phyloP scores from a whole-genome alignment of 2,888 invertebrate genomes.

The Anthoptus insignis region DNA sequence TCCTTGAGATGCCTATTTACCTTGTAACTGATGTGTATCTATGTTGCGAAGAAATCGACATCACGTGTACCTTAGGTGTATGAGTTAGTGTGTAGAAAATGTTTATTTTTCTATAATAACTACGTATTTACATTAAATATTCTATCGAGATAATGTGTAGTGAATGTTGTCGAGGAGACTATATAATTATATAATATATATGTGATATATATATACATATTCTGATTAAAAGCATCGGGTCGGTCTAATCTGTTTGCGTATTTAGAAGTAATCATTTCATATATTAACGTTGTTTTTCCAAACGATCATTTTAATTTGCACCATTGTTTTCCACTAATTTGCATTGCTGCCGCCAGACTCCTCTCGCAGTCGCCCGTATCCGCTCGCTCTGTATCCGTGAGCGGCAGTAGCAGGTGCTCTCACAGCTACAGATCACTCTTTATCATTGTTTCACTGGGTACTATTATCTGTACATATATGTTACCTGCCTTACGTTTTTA shows the following conservation, averaged over 20 bases:
- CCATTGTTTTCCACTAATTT: constrained; percentile 57
- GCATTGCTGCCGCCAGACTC: constrained; percentile 46
- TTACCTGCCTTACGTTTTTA: constrained; percentile 84
- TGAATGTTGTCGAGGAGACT: constrained; percentile 84
- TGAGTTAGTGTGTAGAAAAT: constrained; percentile 86
- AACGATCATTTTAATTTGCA: constrained; percentile 65
- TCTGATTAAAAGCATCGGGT: constrained; percentile 52
- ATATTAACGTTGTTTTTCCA: constrained; percentile 63
- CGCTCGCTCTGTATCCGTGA: constrained; percentile 40
- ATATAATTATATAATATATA: no score
- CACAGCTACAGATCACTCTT: constrained; percentile 73
- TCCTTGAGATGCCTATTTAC: constrained; percentile 82
- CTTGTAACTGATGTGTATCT: constrained; percentile 70
- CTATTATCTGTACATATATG: constrained; percentile 84
- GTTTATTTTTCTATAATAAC: constrained; percentile 85
- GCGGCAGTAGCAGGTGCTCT: constrained; percentile 56
- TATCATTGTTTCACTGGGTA: constrained; percentile 84
- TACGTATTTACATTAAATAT: constrained; percentile 78
- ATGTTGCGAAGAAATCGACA: constrained; percentile 79
- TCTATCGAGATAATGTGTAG: constrained; percentile 87
- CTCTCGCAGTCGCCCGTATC: constrained; percentile 36
- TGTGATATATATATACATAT: constrained; percentile 20
- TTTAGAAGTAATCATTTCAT: constrained; percentile 71
- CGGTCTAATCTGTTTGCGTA: constrained; percentile 60
- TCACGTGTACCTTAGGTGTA: constrained; percentile 85